Base-by-base conservation (phyloP, 2,113 vertebrate species). In the Urocynchramus pylzowi region DNA sequence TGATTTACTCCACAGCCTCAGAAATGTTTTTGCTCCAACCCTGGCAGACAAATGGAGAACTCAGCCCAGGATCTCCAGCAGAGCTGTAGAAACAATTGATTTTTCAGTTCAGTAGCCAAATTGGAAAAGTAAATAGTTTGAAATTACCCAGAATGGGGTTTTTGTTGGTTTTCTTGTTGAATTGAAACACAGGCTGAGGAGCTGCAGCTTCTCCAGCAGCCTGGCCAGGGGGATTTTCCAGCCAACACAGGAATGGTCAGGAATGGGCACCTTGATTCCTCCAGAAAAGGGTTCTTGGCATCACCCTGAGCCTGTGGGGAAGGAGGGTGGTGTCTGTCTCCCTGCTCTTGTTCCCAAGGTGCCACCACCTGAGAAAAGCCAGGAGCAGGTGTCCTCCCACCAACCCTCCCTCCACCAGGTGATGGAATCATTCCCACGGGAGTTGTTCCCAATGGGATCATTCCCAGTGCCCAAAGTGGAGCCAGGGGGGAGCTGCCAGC, bases 81-180 rank as follows among this genome's bases (percentile, higher is more conserved):
- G 93, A 82, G 86, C 86, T 69, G 75, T 2, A 90, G 71, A 42
- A 95, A 90, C 80, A 96, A 96, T 95, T 95, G 95, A 95, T 95
- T 96, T 96, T 88, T 76, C 96, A 93, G 21, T 82, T 85, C 89
- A 49, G 83, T 39, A 64, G 91, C 95, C 95, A 95, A 92, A 92
- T 33, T 90, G 63, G 86, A 83, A 85, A 76, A 95, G 75, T 76
- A 96, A 93, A 92, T 47, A 86, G 57, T 79, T 69, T 86, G 57
- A 85, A 88, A 92, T 80, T 27, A 64, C 57, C 37, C 68, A 27
- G 60, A 73, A 73, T 61, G 79, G 33, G 41, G 5, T 1, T 85
- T 57, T 59, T 65, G 70, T 41, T 79, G 30, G 21, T 69, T 65
- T 57, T 56, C n/a, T 61, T 41, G 6, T 49, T 41, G 20, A n/a